Base-by-base conservation (phyloP, 1,140 invertebrate genomes). In the Drosophila willistoni region DNA sequence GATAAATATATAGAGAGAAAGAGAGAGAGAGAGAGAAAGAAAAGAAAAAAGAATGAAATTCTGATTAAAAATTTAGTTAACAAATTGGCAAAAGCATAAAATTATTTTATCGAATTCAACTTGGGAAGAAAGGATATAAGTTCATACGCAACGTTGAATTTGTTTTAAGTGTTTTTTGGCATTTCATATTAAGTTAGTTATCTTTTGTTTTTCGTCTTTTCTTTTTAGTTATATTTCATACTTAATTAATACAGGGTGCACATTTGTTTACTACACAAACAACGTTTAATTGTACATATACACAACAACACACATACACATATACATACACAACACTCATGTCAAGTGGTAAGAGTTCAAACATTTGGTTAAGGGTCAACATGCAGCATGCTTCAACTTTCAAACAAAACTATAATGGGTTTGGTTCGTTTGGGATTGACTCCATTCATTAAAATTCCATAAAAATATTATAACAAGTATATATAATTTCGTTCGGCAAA, bases 31-130 rank as follows among this genome's bases (percentile, higher is more conserved):
- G n/a, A 80, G 42, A 73, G 64, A 69, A 34, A 80, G 68, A 75
- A 73, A 29, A 74, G 75, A 65, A 63, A 67, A 71, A 56, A 69
- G 14, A 77, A 56, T 66, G 29, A 71, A 41, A 61, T 73, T 71
- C 14, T 36, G 72, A 64, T 81, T 73, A 78, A 84, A 81, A 81
- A 72, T 60, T 74, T 64, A 64, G 71, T 83, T 73, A 74, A 61
- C 79, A 19, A 57, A 71, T 71, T 14, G 66, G 44, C 44, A 60
- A 71, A 71, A 68, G 67, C 75, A 59, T 19, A 79, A 83, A 76
- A 76, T 79, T 64, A 72, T 75, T 78, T 69, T 68, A 68, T 86
- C 65, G 47, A 68, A 71, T 73, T 72, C 77, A 42, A 56, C 54
- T 51, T 73, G 73, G 76, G 44, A 19, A 19, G 33, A 39, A 36